Evolutionary conservation across 2,888 invertebrate species (phyloP), one percentile per base, ranked within the genome.

Genomic region (Chrysomela aeneicollis): DNA sequence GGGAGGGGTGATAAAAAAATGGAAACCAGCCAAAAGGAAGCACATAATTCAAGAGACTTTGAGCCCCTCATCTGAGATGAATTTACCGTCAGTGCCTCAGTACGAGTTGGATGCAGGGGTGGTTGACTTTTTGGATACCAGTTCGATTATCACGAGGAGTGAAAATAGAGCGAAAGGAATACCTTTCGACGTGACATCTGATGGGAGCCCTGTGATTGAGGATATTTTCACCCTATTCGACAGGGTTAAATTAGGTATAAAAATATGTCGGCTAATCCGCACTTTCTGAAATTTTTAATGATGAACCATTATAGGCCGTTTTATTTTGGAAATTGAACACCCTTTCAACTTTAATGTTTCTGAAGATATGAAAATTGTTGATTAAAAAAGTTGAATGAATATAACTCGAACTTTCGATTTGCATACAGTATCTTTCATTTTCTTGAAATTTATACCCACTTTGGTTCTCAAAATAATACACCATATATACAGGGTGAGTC

Each of bases 221-320:
- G 18, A 50, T 21, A 35, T 37, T 47, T 22, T 55, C 22, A 55
- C 17, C 35, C 49, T 61, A 4, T 55, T 49, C 15, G 19, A 55
- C 22, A 15, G 35, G 18, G 32, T 61, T 0, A 61, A 61, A 50
- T 8, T 47, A 61, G 61, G 61, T 61, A 54, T n/a, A 18, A 21
- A 30, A 30, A 19, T 10, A n/a, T n/a, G n/a, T n/a, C n/a, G n/a
- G n/a, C n/a, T 15, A 6, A 15, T 53, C 2, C 3, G 32, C 9
- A 26, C 3, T 26, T 26, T 26, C 26, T 26, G 26, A 26, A 26
- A 26, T 3, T n/a, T n/a, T n/a, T n/a, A n/a, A n/a, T n/a, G n/a
- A n/a, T n/a, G n/a, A n/a, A n/a, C n/a, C n/a, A n/a, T n/a, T n/a
- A n/a, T n/a, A n/a, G n/a, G n/a, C n/a, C n/a, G n/a, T n/a, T n/a